Percentiles rank a stretch among this genome's conserved stretches.
These are phyloP conservation scores for Phrynosoma blainvillii DNA, from an alignment of 2,113 vertebrate genomes.

Conservation along the genomic window DNA sequence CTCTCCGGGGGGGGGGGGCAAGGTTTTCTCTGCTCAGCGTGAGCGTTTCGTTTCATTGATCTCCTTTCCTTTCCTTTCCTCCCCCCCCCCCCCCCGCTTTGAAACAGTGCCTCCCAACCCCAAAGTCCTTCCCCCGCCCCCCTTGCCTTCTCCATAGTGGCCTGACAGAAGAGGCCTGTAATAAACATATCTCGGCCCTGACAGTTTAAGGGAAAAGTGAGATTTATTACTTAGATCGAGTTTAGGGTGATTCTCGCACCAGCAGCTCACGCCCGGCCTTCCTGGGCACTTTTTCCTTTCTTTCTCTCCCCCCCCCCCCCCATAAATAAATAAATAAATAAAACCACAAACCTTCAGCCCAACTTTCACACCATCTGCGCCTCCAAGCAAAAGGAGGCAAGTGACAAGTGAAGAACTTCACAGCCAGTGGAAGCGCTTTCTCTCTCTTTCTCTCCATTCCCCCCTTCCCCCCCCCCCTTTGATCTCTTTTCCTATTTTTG, in stretches of 20 bases:
- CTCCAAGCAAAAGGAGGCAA: constrained; percentile 33
- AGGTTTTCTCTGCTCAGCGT: constrained; percentile 52
- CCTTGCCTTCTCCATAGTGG: constrained; percentile 16
- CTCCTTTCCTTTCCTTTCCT: too few species aligned
- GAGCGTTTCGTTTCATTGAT: constrained; percentile 31
- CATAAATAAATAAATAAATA: too few species aligned
- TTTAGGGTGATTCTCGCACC: constrained; percentile 41
- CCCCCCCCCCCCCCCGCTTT: constrained; percentile 21
- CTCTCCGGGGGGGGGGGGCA: too few species aligned
- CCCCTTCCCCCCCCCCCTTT: too few species aligned
- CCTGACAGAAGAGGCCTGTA: constrained; percentile 45
- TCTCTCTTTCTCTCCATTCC: too few species aligned
- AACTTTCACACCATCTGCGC: background rate
- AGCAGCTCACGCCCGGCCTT: background rate
- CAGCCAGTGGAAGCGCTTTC: background rate
- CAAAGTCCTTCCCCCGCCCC: constrained; percentile 1
- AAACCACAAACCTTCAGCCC: too few species aligned
- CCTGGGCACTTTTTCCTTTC: background rate
- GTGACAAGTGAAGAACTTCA: constrained; percentile 13
- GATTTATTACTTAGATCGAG: constrained; percentile 69
- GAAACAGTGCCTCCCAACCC: constrained; percentile 35
- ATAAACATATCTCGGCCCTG: constrained; percentile 75
- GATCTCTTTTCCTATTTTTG: background rate
- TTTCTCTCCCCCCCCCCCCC: too few species aligned
- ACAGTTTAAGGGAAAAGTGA: constrained; percentile 69